These are phyloP conservation scores for Drosophila simulans DNA, from an alignment of 1,140 invertebrate genomes.

Conservation along the genomic window DNA sequence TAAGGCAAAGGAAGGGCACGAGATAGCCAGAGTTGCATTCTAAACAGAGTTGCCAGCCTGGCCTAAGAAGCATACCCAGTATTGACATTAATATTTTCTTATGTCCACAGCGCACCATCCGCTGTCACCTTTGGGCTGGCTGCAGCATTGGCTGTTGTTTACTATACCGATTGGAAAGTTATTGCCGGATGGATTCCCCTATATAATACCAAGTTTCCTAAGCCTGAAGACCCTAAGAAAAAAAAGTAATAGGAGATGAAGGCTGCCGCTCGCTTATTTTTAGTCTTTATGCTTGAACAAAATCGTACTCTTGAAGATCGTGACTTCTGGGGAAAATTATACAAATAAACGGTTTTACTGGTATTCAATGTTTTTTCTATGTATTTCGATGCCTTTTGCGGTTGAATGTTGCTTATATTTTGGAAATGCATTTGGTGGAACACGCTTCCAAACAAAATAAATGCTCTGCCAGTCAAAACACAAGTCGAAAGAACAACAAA, in stretches of 20 bases:
- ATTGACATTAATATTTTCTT: background rate
- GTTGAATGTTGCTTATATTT: constrained; percentile 20
- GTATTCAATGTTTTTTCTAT: constrained; percentile 21
- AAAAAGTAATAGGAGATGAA: constrained; percentile 2
- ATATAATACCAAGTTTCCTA: constrained; percentile 63
- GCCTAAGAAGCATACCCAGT: background rate
- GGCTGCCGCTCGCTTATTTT: background rate
- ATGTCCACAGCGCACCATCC: constrained; percentile 46
- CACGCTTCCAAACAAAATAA: constrained; percentile 57
- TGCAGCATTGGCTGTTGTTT: constrained; percentile 33
- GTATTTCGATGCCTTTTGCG: constrained; percentile 17
- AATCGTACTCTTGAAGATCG: constrained; percentile 19
- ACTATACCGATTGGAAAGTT: constrained; percentile 62
- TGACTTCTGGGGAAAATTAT: constrained; percentile 17
- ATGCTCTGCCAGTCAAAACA: constrained; percentile 58
- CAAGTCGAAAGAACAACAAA: constrained; percentile 31
- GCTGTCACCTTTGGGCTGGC: constrained; percentile 51
- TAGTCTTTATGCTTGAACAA: constrained; percentile 5
- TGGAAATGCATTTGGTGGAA: constrained; percentile 55
- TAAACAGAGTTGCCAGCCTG: no score
- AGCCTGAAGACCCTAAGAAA: constrained; percentile 36
- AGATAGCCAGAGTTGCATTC: background rate
- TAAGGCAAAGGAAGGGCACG: no score
- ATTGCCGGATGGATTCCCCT: constrained; percentile 61
- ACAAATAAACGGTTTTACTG: constrained; percentile 27